Base-by-base conservation (phyloP, 2,888 invertebrate species). In the Aspidiotus destructor region DNA sequence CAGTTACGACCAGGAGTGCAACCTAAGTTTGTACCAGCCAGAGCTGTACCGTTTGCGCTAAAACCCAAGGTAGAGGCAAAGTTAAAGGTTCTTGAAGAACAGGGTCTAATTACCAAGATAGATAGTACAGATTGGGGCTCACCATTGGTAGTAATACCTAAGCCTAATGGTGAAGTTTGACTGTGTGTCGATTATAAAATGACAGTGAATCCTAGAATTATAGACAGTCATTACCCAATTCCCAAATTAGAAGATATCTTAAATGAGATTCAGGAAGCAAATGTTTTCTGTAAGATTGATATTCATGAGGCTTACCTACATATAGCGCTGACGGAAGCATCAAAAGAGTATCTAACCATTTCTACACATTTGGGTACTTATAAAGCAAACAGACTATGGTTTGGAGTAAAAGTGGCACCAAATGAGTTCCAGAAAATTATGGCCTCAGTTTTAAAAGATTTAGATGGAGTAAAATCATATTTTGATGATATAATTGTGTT, bases 401-500 rank as follows among this genome's bases (percentile, higher is more conserved):
- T n/a, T n/a, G n/a, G n/a, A 28, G 71, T 72, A 16, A 72, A 72
- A 68, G 71, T 70, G 13, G 72, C 70, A 10, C 72, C 71, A 13
- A 52, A 57, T n/a, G 70, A 71, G 55, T 73, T 72, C 57, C 42
- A 62, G 54, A 8, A 70, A 41, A 69, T 72, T 17, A 17, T 71
- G 6, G 41, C 58, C 7, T 63, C 70, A 65, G 55, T 70, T 48
- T 55, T 70, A 1, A n/a, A 28, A 7, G 71, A 60, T 8, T 41
- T 72, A 11, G n/a, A n/a, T 7, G 62, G 60, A 13, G 62, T 55
- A n/a, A n/a, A n/a, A n/a, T n/a, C n/a, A n/a, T n/a, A n/a, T 63
- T 73, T 70, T 57, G 73, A 74, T 61, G 73, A 73, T 57, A 73
- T 73, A n/a, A 53, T 72, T n/a, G 70, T 73, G 11, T 71, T 72